Conservation (phyloP, 2,888 invertebrate genomes). For the Orthosia gracilis region DNA sequence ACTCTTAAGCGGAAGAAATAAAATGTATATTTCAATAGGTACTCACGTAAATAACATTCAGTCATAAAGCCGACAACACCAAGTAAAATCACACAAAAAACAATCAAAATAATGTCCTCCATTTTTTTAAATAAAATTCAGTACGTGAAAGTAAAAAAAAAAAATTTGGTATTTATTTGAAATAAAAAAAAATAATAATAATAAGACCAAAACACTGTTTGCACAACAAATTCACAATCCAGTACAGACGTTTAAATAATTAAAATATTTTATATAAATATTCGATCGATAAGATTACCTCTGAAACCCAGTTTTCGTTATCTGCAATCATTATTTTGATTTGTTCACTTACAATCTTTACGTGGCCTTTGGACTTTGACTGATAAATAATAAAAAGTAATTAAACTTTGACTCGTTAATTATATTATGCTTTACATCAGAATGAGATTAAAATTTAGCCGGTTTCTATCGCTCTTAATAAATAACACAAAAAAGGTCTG, state of each 20-base stretch:
- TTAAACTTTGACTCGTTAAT: not conserved
- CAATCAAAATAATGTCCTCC: not conserved
- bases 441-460: too few species aligned
- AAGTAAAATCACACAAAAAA: not conserved
- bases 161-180: not conserved
- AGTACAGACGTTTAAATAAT: not conserved
- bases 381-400: slow-evolving; percentile 20
- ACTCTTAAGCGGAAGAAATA: not conserved
- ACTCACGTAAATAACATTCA: not conserved
- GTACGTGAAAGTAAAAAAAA: not conserved
- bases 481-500: not conserved
- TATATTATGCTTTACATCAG: not conserved
- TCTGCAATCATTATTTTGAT: slow-evolving; percentile 26
- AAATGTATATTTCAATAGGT: not conserved
- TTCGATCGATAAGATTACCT: slow-evolving; percentile 37
- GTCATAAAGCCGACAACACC: not conserved
- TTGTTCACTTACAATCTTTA: slow-evolving; percentile 18
- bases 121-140: not conserved
- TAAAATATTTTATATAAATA: slow-evolving; percentile 7
- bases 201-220: not conserved
- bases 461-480: not conserved
- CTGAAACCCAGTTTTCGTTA: slow-evolving; percentile 38
- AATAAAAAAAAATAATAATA: not conserved
- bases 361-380: not conserved
- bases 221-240: slow-evolving; percentile 5